Conservation (phyloP, 2,797 vertebrate species). For the Sternotherus odoratus region DNA sequence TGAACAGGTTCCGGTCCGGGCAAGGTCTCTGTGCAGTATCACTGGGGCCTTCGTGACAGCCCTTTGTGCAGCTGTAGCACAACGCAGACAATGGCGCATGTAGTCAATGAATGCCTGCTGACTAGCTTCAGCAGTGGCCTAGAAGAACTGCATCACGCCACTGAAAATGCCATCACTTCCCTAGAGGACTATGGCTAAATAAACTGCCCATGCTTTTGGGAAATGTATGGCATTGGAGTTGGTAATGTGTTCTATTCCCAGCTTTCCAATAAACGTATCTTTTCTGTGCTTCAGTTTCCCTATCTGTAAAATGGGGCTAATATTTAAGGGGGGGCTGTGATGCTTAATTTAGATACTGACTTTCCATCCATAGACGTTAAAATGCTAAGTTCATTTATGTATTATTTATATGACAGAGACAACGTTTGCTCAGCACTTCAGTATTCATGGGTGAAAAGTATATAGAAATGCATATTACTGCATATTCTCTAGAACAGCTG, state of each 20-base stretch:
- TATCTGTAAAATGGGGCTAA: neutral
- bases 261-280: conserved; percentile 23
- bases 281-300: neutral
- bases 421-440: too few species aligned
- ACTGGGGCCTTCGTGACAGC: too few species aligned
- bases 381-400: neutral
- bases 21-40: too few species aligned
- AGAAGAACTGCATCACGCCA: too few species aligned
- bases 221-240: neutral
- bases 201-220: conserved; percentile 1
- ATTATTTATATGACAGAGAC: too few species aligned
- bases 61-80: too few species aligned
- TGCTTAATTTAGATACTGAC: neutral
- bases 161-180: too few species aligned
- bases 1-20: too few species aligned
- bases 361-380: neutral
- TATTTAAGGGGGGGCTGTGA: neutral
- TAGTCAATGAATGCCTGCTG: too few species aligned
- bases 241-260: conserved; percentile 42
- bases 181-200: too few species aligned
- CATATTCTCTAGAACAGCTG: neutral
- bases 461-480: neutral
- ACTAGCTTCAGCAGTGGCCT: too few species aligned
- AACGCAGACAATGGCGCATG: too few species aligned
- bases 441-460: neutral